Evolutionary conservation across 2,888 invertebrate species (phyloP).

Genomic region (Sipha maydis): DNA sequence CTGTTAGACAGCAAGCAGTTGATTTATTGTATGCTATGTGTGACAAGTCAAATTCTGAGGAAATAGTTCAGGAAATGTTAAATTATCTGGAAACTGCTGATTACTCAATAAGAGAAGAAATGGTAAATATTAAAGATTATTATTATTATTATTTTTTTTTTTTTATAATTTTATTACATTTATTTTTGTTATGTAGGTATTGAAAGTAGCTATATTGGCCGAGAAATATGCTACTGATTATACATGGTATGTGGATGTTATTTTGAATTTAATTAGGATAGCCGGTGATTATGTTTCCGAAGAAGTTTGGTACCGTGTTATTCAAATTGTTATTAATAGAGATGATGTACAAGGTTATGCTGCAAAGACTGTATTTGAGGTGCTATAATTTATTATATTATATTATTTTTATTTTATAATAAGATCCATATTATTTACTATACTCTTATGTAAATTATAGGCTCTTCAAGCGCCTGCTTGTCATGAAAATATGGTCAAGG

Average conservation of each 20-base stretch:
- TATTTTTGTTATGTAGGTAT: slow-evolving; percentile 70
- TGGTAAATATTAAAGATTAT: slow-evolving; percentile 73
- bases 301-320: slow-evolving; percentile 99
- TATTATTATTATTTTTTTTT: slow-evolving; percentile 6
- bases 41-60: slow-evolving; percentile 98
- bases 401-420: slow-evolving; percentile 22
- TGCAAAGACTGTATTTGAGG: slow-evolving; percentile 99
- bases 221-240: slow-evolving; percentile 99
- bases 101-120: slow-evolving; percentile 99
- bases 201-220: slow-evolving; percentile 98
- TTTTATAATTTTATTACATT: slow-evolving; percentile 24
- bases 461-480: slow-evolving; percentile 98
- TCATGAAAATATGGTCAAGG: slow-evolving; percentile 99
- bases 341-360: slow-evolving; percentile 99
- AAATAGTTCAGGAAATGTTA: slow-evolving; percentile 99
- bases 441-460: slow-evolving; percentile 67
- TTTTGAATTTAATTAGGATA: slow-evolving; percentile 97
- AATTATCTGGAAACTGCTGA: slow-evolving; percentile 99
- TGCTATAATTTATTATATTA: slow-evolving; percentile 65
- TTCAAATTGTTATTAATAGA: slow-evolving; percentile 98
- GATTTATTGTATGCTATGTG: slow-evolving; percentile 99
- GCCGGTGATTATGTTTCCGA: slow-evolving; percentile 99
- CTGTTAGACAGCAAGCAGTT: slow-evolving; percentile 96
- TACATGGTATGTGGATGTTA: slow-evolving; percentile 98
- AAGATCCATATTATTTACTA: not conserved